Evolutionary conservation across 2,113 vertebrate genomes (phyloP).

Genomic region (Mellivora capensis): DNA sequence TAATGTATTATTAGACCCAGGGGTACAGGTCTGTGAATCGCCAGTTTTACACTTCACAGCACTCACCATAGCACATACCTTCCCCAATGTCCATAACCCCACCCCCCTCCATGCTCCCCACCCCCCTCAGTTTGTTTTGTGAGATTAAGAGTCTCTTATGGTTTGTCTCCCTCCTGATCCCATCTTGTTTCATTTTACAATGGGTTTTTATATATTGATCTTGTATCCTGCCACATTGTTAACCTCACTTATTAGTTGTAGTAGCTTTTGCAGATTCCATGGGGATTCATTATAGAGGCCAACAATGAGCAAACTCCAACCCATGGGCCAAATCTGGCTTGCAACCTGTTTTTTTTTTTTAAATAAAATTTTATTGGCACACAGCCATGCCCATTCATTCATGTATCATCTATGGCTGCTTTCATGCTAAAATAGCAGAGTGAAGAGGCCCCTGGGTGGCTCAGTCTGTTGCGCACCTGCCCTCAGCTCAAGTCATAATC

Average conservation of each 20-base stretch:
- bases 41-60: too few relatives aligned
- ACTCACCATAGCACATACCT: too few relatives aligned
- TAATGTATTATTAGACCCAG: too few relatives aligned
- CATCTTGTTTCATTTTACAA: not conserved
- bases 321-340: not conserved
- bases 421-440: not conserved
- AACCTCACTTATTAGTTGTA: not conserved
- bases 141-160: too few relatives aligned
- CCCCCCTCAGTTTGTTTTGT: too few relatives aligned
- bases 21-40: too few relatives aligned
- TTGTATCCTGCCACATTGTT: not conserved
- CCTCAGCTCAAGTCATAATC: too few relatives aligned
- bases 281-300: not conserved
- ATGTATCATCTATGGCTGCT: not conserved
- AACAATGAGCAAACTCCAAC: not conserved
- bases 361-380: not conserved
- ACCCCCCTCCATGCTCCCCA: too few relatives aligned
- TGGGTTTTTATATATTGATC: not conserved
- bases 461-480: too few relatives aligned
- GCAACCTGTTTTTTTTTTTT: not conserved
- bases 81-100: too few relatives aligned
- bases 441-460: not conserved
- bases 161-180: too few relatives aligned
- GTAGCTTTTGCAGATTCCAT: not conserved
- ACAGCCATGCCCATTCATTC: not conserved